Evolutionary conservation across 2,797 vertebrate genomes (phyloP).

Genomic region (Clarias fuscus): DNA sequence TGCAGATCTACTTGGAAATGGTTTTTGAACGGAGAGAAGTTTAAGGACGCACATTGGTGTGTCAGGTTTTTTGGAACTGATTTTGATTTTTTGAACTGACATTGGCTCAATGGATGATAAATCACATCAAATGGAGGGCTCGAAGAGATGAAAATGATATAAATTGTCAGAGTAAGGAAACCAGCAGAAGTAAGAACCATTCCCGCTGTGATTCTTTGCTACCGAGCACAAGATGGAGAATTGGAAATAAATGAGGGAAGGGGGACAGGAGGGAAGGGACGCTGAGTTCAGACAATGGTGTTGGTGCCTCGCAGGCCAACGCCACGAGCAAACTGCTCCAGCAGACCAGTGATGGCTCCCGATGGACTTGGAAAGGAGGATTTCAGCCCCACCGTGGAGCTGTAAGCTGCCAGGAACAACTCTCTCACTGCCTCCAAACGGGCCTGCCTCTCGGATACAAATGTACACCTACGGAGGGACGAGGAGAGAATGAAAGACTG

Average conservation of each 20-base stretch:
- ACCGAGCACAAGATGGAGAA: not conserved
- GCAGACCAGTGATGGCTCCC: slow-evolving; percentile 88
- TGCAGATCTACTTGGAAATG: slow-evolving; percentile 47
- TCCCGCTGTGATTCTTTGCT: slow-evolving; percentile 2
- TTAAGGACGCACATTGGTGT: not conserved
- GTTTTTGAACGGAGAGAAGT: no score
- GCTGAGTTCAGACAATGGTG: slow-evolving; percentile 78
- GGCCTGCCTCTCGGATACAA: slow-evolving; percentile 79
- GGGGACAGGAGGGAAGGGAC: slow-evolving; percentile 5
- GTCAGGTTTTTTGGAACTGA: slow-evolving; percentile 12
- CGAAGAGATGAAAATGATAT: slow-evolving; percentile 6
- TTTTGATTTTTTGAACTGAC: not conserved
- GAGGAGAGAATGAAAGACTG: not conserved
- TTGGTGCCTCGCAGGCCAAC: slow-evolving; percentile 89
- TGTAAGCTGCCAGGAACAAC: slow-evolving; percentile 89
- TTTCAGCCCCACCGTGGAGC: slow-evolving; percentile 89
- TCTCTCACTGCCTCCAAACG: slow-evolving; percentile 92
- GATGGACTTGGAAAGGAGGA: slow-evolving; percentile 85
- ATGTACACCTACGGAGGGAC: slow-evolving; percentile 72
- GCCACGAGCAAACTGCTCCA: slow-evolving; percentile 94
- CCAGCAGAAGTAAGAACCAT: slow-evolving; percentile 8
- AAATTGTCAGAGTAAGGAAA: slow-evolving; percentile 7
- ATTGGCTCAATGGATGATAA: not conserved
- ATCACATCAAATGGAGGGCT: slow-evolving; percentile 13
- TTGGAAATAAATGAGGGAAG: slow-evolving; percentile 12